Percentiles rank a stretch among this genome's conserved stretches.
phyloP scores from a whole-genome alignment of 2,113 vertebrate genomes.

The Aviceda subcristata region DNA sequence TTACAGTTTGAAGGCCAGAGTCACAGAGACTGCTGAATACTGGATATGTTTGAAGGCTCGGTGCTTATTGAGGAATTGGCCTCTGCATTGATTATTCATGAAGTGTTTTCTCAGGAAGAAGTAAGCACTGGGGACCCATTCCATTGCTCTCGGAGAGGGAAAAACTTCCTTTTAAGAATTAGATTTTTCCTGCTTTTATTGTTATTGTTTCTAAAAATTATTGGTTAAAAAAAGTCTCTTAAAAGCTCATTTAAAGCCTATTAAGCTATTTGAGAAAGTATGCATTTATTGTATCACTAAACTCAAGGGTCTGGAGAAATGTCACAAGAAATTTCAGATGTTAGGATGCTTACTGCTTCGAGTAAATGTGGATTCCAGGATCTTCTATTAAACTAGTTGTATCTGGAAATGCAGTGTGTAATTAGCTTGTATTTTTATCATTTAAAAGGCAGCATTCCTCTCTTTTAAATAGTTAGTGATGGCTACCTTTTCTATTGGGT shows the following conservation, averaged over 20 bases:
- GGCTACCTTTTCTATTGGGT: background rate
- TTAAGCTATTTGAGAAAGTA: background rate
- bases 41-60: constrained; percentile 11
- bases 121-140: background rate
- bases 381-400: background rate
- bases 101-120: constrained; percentile 14
- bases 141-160: background rate
- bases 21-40: background rate
- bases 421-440: background rate
- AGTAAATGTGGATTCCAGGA: background rate
- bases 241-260: background rate
- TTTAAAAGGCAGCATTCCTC: background rate
- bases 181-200: background rate
- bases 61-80: background rate
- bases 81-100: constrained; percentile 33
- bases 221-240: background rate
- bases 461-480: background rate
- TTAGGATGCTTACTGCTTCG: background rate
- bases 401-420: background rate
- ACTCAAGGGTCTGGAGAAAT: background rate
- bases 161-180: background rate
- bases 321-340: background rate
- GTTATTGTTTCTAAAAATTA: constrained; percentile 17
- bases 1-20: constrained; percentile 13
- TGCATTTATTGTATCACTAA: background rate